Evolutionary conservation across 2,113 vertebrate genomes (phyloP).

Genomic region (Thomomys bottae): DNA sequence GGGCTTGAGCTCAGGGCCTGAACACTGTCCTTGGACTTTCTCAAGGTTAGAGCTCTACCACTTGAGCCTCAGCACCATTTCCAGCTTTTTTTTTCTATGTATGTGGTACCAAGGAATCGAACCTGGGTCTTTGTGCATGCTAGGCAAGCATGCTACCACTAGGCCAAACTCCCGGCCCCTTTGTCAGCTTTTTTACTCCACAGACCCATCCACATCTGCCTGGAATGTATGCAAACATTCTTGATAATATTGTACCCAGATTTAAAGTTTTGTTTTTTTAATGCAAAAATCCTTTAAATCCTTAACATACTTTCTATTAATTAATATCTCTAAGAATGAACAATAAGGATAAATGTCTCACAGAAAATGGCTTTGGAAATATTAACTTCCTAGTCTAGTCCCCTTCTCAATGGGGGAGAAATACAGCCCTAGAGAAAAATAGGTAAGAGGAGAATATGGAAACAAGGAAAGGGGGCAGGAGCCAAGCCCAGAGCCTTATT

Average conservation of each 20-base stretch:
- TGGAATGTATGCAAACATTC: constrained; percentile 25
- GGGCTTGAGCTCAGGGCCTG: too few species aligned
- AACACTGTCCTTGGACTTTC: too few species aligned
- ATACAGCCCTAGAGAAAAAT: neutral
- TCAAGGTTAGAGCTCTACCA: too few species aligned
- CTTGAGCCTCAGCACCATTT: too few species aligned
- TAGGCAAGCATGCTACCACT: too few species aligned
- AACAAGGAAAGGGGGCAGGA: neutral
- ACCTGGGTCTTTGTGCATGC: too few species aligned
- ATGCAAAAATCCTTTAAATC: constrained; percentile 50
- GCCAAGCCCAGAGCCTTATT: neutral
- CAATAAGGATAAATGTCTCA: constrained; percentile 34
- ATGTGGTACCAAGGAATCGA: too few species aligned
- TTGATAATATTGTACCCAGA: constrained; percentile 18
- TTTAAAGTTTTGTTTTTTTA: constrained; percentile 48
- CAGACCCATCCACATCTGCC: neutral
- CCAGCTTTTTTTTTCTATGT: too few species aligned
- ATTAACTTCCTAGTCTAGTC: neutral
- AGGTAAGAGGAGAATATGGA: neutral
- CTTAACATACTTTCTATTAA: constrained; percentile 53
- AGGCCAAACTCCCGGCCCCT: too few species aligned
- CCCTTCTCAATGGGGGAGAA: neutral
- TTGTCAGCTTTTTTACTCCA: too few species aligned
- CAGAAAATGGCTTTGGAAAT: constrained; percentile 41
- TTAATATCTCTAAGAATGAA: constrained; percentile 41